Conservation (phyloP, 1,140 invertebrate genomes). For the Grapholita molesta region DNA sequence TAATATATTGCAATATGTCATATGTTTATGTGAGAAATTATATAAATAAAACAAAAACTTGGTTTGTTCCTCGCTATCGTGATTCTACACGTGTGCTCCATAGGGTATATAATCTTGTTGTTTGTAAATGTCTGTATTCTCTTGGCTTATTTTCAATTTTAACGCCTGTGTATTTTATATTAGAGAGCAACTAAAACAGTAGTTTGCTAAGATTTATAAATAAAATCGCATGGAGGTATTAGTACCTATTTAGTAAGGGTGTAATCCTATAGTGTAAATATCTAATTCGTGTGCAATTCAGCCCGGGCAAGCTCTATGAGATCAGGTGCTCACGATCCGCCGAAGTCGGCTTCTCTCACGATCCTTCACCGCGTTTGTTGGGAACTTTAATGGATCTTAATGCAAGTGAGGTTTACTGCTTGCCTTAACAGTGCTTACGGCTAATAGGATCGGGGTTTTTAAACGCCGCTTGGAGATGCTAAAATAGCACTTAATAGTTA, state of each 20-base stretch:
- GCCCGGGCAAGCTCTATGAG: conserved; percentile 4
- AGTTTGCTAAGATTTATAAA: neutral
- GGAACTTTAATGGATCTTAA: neutral
- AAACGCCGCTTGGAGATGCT: too few relatives aligned
- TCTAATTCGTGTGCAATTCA: conserved; percentile 36
- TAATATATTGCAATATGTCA: too few relatives aligned
- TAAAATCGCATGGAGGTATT: neutral
- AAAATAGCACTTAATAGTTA: too few relatives aligned
- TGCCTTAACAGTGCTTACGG: neutral
- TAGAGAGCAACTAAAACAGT: too few relatives aligned
- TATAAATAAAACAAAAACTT: too few relatives aligned
- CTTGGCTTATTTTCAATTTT: too few relatives aligned
- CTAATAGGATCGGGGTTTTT: neutral
- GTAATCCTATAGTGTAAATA: neutral
- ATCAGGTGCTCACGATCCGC: conserved; percentile 35
- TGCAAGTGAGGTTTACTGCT: neutral
- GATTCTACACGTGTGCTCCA: too few relatives aligned
- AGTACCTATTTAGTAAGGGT: neutral
- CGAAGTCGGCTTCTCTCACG: conserved; percentile 28
- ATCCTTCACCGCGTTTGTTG: conserved; percentile 22
- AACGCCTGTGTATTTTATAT: too few relatives aligned
- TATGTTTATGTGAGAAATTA: too few relatives aligned
- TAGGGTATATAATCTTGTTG: too few relatives aligned
- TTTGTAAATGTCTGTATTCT: too few relatives aligned
- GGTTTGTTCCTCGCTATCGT: too few relatives aligned